Base-by-base conservation (phyloP, 2,113 vertebrate genomes). In the Crypturellus undulatus region DNA sequence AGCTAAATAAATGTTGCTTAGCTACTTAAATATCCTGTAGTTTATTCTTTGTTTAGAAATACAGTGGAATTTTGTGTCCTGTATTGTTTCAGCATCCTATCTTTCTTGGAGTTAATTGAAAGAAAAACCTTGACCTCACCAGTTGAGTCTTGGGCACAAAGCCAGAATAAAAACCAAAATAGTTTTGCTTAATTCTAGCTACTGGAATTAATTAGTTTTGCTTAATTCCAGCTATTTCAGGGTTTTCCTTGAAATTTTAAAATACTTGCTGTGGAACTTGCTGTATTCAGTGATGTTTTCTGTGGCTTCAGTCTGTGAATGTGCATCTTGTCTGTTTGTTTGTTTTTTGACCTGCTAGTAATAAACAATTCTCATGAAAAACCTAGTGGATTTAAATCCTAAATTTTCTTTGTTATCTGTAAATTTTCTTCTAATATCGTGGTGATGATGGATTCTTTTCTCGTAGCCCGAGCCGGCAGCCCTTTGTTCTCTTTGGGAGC, bases 401-500 rank as follows among this genome's bases (percentile, higher is more conserved):
- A 32, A 36, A 26, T 84, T 78, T 71, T 0, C 6, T 28, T 32
- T 77, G 43, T 52, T 83, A 10, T 24, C 62, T 63, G 2, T 28
- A 4, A 79, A 38, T 12, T 86, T 59, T 30, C 40, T 75, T 24
- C 17, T 5, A 30, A 1, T 54, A 0, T 70, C 30, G 42, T 52
- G 89, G 7, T 92, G 65, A 1, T 84, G 65, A 83, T 76, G 7
- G 13, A 5, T 18, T 84, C 7, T 87, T 42, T 72, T 18, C 28
- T 30, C 89, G 40, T 88, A 99, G 99, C 93, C 99, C 98, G 49
- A 98, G 96, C 83, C 97, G 98, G 25, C 99, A 99, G 95, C 99
- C 99, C 4, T 99, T 99, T 3, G 98, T 99, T 85, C 96, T 99
- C 58, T 99, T 99, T 75, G 99, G 99, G 72, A 98, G 98, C 89